These are phyloP conservation scores for Morelia viridis DNA, from an alignment of 2,797 vertebrate genomes.

Conservation along the genomic window DNA sequence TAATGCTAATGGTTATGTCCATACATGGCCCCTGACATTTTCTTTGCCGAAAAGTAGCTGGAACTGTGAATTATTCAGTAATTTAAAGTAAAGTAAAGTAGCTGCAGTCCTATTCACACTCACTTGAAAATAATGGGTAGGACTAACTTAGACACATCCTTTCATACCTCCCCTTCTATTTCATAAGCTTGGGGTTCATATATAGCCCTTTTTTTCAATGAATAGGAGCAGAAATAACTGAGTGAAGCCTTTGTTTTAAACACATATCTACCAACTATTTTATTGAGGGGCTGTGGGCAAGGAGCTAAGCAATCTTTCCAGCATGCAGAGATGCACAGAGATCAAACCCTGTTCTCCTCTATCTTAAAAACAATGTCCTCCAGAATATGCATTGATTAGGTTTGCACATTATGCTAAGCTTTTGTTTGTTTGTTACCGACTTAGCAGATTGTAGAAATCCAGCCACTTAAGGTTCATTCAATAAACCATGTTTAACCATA, in stretches of 20 bases:
- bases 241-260: not conserved
- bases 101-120: not conserved
- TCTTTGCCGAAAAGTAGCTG: conserved; percentile 10
- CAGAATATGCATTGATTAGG: conserved; percentile 18
- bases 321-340: conserved; percentile 4
- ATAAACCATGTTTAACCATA: not conserved
- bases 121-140: not conserved
- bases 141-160: not conserved
- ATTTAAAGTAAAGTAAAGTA: no score
- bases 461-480: not conserved
- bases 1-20: not conserved
- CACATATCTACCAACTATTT: conserved; percentile 5
- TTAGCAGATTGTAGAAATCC: not conserved
- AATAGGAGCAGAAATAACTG: not conserved
- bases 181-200: accelerated
- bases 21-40: conserved; percentile 18
- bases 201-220: conserved; percentile 6
- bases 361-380: conserved; percentile 18
- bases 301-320: conserved; percentile 4
- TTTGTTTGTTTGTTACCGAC: not conserved
- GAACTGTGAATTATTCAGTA: conserved; percentile 20
- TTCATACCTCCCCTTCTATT: not conserved
- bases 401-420: not conserved
- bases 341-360: not conserved
- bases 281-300: not conserved